Conservation (phyloP, 2,888 invertebrate species). For the Epistrophe eligans region DNA sequence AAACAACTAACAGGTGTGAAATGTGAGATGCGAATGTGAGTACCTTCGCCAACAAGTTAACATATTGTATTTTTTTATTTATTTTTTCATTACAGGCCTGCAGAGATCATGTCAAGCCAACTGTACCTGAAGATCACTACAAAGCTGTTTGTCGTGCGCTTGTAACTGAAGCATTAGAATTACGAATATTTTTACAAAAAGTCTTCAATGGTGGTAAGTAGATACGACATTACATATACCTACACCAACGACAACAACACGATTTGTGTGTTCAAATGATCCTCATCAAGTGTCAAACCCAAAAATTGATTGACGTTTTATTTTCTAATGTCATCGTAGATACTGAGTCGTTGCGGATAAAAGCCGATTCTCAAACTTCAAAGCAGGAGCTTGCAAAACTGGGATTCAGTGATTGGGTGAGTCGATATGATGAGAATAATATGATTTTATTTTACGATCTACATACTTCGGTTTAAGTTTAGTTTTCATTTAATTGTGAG, state of each 20-base stretch:
- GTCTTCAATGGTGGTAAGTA: constrained; percentile 86
- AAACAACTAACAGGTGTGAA: constrained; percentile 64
- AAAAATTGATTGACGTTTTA: constrained; percentile 53
- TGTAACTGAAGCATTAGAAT: constrained; percentile 95
- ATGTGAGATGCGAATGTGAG: constrained; percentile 63
- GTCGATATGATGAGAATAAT: constrained; percentile 79
- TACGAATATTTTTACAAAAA: constrained; percentile 94
- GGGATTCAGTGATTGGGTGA: constrained; percentile 95
- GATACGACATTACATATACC: neutral
- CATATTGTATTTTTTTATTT: constrained; percentile 55
- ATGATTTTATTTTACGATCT: neutral
- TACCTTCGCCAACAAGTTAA: constrained; percentile 18
- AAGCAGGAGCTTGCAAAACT: constrained; percentile 91
- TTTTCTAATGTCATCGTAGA: constrained; percentile 83
- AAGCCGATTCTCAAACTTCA: constrained; percentile 86
- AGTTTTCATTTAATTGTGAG: constrained; percentile 53
- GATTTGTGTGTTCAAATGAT: constrained; percentile 6
- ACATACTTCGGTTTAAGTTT: constrained; percentile 36
- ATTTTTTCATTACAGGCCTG: constrained; percentile 84
- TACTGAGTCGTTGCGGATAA: constrained; percentile 87
- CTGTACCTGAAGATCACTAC: constrained; percentile 86
- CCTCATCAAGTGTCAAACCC: constrained; percentile 42
- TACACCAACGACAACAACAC: neutral
- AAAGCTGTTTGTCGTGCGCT: constrained; percentile 96
- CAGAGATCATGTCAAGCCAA: constrained; percentile 84